These are phyloP conservation scores for Eugnorisma glareosa DNA, from an alignment of 2,888 invertebrate genomes.

Conservation along the genomic window DNA sequence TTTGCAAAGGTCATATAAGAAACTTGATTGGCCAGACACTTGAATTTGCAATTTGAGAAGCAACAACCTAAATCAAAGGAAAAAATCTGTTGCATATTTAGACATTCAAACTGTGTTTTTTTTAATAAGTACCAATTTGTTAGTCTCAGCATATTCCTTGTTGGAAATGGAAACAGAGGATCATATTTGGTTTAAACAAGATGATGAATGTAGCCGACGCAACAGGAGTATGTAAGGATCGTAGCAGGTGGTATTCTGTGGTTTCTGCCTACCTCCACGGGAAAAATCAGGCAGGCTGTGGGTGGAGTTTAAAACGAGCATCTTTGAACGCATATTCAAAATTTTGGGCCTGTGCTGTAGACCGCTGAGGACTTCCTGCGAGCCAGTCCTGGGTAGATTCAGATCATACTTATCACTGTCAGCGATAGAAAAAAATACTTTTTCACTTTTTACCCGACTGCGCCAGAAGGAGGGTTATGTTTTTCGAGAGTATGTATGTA, in stretches of 20 bases:
- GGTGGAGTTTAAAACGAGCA: no score
- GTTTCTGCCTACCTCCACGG: background rate
- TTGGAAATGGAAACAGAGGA: background rate
- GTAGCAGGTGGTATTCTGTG: background rate
- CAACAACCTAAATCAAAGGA: background rate
- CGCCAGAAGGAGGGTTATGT: no score
- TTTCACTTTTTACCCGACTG: no score
- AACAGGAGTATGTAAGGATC: background rate
- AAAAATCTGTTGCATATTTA: background rate
- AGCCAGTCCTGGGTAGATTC: no score
- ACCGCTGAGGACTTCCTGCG: no score
- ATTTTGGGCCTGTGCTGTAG: no score
- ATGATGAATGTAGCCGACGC: background rate
- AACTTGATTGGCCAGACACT: constrained; percentile 9
- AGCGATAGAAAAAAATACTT: no score
- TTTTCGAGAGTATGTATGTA: no score
- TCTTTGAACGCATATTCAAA: no score
- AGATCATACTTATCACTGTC: no score
- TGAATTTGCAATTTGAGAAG: constrained; percentile 5
- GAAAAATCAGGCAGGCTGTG: no score
- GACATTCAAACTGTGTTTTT: background rate
- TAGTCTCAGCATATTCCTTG: background rate
- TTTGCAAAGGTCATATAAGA: background rate
- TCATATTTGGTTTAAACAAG: background rate
- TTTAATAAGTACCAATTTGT: background rate